phyloP scores from a whole-genome alignment of 2,888 invertebrate genomes.

The Noctua comes region DNA sequence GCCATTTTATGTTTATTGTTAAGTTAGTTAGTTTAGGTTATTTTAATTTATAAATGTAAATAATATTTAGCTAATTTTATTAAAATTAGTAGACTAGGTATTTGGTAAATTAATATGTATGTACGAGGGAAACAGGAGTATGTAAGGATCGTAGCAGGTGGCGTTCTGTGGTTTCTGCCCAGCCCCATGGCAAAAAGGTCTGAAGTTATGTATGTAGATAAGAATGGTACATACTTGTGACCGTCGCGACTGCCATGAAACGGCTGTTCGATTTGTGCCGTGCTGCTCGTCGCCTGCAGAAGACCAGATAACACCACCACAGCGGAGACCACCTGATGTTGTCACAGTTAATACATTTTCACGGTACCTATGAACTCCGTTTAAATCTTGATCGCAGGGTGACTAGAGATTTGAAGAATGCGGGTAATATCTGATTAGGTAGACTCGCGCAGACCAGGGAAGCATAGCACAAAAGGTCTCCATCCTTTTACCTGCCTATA shows the following conservation, averaged over 20 bases:
- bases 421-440: not conserved
- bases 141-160: no score
- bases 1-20: no score
- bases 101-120: no score
- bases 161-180: no score
- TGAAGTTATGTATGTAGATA: not conserved
- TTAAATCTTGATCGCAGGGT: no score
- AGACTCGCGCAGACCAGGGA: not conserved
- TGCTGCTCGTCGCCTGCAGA: constrained; percentile 69
- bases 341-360: no score
- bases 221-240: constrained; percentile 64
- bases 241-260: constrained; percentile 28
- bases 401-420: not conserved
- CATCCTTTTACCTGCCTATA: not conserved
- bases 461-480: not conserved
- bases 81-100: no score
- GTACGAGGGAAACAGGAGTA: no score
- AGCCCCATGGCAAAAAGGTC: no score
- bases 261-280: constrained; percentile 58
- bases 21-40: no score
- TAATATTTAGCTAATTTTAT: no score
- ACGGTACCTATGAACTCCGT: not conserved
- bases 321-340: constrained; percentile 66
- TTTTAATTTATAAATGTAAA: no score
- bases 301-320: constrained; percentile 64